phyloP scores from a whole-genome alignment of 35 echinoderm and acorn worm species.

The Ptychodera flava region DNA sequence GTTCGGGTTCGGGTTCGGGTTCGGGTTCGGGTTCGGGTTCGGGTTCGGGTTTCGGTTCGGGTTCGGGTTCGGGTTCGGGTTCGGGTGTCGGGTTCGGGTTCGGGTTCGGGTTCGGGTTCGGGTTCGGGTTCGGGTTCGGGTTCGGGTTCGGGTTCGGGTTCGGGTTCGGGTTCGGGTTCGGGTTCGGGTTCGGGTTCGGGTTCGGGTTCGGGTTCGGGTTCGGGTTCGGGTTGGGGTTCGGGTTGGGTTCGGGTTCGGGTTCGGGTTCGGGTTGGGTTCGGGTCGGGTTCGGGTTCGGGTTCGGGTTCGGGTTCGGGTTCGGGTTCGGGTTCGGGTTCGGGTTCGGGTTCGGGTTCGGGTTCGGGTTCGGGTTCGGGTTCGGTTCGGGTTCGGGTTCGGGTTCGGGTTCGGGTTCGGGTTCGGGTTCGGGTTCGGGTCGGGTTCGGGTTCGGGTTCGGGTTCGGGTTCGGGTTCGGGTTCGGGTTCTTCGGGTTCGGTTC shows the following conservation, averaged over 20 bases:
- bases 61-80: slow-evolving; percentile 28
- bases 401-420: slow-evolving; percentile 14
- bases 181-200: neutral
- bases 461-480: slow-evolving; percentile 26
- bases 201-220: slow-evolving; percentile 30
- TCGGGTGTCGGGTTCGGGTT: slow-evolving; percentile 28
- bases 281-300: slow-evolving; percentile 13
- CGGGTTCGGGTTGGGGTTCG: slow-evolving; percentile 31
- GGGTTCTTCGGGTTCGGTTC: slow-evolving; percentile 38
- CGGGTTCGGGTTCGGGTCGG: slow-evolving; percentile 34
- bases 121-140: slow-evolving; percentile 27
- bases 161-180: slow-evolving; percentile 40
- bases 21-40: slow-evolving; percentile 37
- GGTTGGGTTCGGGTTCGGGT: slow-evolving; percentile 44
- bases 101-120: slow-evolving; percentile 16
- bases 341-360: slow-evolving; percentile 38
- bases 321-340: slow-evolving; percentile 32
- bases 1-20: slow-evolving; percentile 29
- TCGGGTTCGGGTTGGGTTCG: slow-evolving; percentile 33
- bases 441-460: slow-evolving; percentile 23
- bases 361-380: slow-evolving; percentile 43
- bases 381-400: slow-evolving; percentile 17
- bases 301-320: slow-evolving; percentile 15
- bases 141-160: slow-evolving; percentile 35
- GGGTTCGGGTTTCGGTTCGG: slow-evolving; percentile 39